These are phyloP conservation scores for Strigamia maritima DNA, from an alignment of 2,888 invertebrate species.

Conservation along the genomic window DNA sequence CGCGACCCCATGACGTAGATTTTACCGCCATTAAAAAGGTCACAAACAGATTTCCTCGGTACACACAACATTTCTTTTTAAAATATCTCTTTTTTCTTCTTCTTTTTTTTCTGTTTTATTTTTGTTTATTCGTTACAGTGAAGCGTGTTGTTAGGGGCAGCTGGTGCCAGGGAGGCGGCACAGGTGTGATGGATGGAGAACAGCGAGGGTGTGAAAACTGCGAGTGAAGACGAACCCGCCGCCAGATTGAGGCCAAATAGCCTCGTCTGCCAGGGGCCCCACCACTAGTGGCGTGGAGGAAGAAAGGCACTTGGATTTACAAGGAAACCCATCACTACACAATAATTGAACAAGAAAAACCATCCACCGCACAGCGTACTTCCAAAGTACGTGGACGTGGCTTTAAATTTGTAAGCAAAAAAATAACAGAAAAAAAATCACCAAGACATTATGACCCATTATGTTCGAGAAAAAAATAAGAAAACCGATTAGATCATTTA, in stretches of 20 bases:
- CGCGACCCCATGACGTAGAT: neutral
- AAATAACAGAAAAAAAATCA: neutral
- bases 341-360: conserved; percentile 16
- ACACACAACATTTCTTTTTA: neutral
- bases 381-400: neutral
- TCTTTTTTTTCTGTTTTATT: neutral
- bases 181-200: conserved; percentile 19
- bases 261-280: neutral
- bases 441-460: neutral
- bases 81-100: neutral
- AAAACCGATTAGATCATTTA: neutral
- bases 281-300: neutral
- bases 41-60: neutral
- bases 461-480: too few relatives aligned
- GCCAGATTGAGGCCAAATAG: conserved; percentile 23
- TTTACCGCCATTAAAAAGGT: neutral
- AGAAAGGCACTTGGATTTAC: conserved; percentile 13
- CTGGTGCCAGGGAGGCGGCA: conserved; percentile 17
- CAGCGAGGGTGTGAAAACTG: conserved; percentile 11
- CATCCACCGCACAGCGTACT: neutral
- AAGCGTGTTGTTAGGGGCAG: conserved; percentile 14
- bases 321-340: conserved; percentile 20
- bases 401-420: neutral
- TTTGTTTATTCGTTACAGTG: neutral
- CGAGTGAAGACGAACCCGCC: neutral